phyloP scores from a whole-genome alignment of 2,888 invertebrate species.

The Pheosia tremula region DNA sequence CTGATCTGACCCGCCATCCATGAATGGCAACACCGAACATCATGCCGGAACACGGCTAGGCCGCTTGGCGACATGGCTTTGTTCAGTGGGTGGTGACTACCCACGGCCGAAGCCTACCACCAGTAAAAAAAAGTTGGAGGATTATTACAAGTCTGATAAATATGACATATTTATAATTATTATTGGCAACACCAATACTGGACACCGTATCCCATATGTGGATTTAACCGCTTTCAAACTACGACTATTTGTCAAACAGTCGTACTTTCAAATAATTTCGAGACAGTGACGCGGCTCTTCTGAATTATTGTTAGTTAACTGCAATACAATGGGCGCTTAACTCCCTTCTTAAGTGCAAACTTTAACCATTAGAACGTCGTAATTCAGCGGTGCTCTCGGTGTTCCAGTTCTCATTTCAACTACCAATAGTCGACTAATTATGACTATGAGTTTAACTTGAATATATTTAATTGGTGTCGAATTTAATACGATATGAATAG shows the following conservation, averaged over 20 bases:
- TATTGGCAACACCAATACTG: too few relatives aligned
- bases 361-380: conserved; percentile 57
- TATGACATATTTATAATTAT: too few relatives aligned
- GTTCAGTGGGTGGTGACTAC: too few relatives aligned
- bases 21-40: too few relatives aligned
- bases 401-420: conserved; percentile 40
- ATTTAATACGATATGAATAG: not conserved
- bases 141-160: too few relatives aligned
- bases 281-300: conserved; percentile 24
- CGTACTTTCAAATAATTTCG: conserved; percentile 34
- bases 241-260: conserved; percentile 32
- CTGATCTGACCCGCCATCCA: too few relatives aligned
- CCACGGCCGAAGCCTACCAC: too few relatives aligned
- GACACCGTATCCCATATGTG: not conserved
- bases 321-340: conserved; percentile 52
- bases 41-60: too few relatives aligned
- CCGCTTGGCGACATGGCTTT: too few relatives aligned
- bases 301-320: conserved; percentile 56
- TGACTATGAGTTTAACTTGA: conserved; percentile 10
- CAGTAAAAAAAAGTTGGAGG: too few relatives aligned
- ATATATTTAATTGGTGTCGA: not conserved
- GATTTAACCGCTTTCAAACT: conserved; percentile 24
- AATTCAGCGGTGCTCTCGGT: conserved; percentile 40
- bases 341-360: conserved; percentile 44
- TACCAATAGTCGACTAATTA: conserved; percentile 31